Base-by-base conservation (phyloP, 2,113 vertebrate species). In the Corythoichthys haematopterus region DNA sequence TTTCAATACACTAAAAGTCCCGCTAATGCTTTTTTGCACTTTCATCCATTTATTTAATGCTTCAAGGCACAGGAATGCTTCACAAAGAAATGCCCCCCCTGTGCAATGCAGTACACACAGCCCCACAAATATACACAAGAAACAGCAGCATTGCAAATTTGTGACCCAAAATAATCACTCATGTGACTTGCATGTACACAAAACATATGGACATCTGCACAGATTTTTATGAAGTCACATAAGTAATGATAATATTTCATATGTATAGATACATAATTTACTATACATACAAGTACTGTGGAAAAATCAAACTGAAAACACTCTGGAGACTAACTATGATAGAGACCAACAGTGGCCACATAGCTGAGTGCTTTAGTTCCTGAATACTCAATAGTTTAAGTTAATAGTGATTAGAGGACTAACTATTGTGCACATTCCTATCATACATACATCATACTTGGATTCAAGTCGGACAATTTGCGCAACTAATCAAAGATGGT, bases 11-110 rank as follows among this genome's bases (percentile, higher is more conserved):
- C 83, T 80, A 80, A 87, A 82, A 84, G 77, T 77, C 70, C 70
- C 14, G 46, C 77, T 88, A 83, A 80, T 80, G 80, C 68, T 79
- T 86, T 28, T 85, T 75, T 84, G 79, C 83, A 83, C 82, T 40
- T 64, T 67, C 82, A 78, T 69, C 59, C 74, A 76, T 87, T 84
- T 75, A 77, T 84, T 77, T 79, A 76, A 82, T 76, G 77, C 84
- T 85, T 70, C 76, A 76, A 75, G 82, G 78, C 82, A 71, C 72
- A 79, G 66, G 66, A 65, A 67, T 48, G 40, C 47, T 55, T 66
- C 43, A 10, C 75, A 71, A 75, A 76, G 66, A 77, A 79, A 77
- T 72, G 61, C 70, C 77, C 76, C 33, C n/a, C 48, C 65, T 51
- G 75, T 76, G 56, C 59, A 66, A 68, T 48, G 69, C 60, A 69